Conservation (phyloP, 2,888 invertebrate genomes). For the Pandemis corylana region DNA sequence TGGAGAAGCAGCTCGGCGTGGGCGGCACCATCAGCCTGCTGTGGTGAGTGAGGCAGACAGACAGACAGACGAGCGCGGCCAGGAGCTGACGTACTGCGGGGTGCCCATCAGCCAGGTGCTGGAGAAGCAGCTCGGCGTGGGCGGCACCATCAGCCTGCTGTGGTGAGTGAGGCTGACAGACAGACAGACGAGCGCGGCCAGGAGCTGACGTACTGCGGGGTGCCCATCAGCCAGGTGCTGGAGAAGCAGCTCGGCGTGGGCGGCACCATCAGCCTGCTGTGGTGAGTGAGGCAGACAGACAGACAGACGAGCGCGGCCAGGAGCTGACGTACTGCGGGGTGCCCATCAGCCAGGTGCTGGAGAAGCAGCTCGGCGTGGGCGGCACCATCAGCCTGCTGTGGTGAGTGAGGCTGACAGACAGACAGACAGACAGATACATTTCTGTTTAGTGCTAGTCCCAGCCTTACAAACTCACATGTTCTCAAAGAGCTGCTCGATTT, state of each 20-base stretch:
- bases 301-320: no score
- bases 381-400: no score
- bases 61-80: slow-evolving; percentile 86
- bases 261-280: slow-evolving; percentile 97
- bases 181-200: slow-evolving; percentile 88
- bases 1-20: slow-evolving; percentile 97
- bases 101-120: slow-evolving; percentile 95
- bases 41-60: slow-evolving; percentile 86
- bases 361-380: no score
- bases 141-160: slow-evolving; percentile 97
- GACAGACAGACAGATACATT: no score
- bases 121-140: slow-evolving; percentile 97
- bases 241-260: slow-evolving; percentile 98
- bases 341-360: no score
- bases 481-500: no score
- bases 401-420: no score
- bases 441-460: no score
- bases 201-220: slow-evolving; percentile 98
- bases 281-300: slow-evolving; percentile 81
- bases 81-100: slow-evolving; percentile 98
- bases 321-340: no score
- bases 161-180: slow-evolving; percentile 86
- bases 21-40: slow-evolving; percentile 98
- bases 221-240: slow-evolving; percentile 94
- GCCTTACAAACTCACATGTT: no score